Evolutionary conservation across 92 coral and sea anemone genomes (phyloP), one percentile per base, ranked within the genome.

Genomic region (Bergia puertoricense): DNA sequence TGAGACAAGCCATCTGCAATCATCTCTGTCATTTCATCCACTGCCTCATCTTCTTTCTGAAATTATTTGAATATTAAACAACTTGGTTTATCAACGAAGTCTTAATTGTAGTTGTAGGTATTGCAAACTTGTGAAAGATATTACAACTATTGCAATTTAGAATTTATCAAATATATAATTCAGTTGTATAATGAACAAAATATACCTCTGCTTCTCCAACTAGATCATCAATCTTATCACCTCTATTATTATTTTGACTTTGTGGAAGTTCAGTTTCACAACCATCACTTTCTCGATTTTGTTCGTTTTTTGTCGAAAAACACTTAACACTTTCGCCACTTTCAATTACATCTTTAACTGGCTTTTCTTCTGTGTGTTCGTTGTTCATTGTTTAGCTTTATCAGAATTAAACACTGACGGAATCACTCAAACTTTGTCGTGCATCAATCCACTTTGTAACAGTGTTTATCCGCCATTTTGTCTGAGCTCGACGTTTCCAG

Each of bases 1-100:
- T 95, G 98, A 6, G 99, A 95, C 57, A 97, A 83, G 1, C 99
- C 99, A 77, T 93, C 98, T 42, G 99, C 99, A 74, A 97, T 95
- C 96, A 92, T 91, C 36, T 97, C 99, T 40, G 65, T 79, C 80
- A 87, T 9, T 10, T 85, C 89, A 85, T 91, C 90, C 62, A 73
- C 59, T 20, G 90, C 81, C 38, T 93, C 97, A 39, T 91, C 93
- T 88, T 89, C 89, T 67, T 91, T 93, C 45, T 90, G 85, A 23
- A 81, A 83, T 62, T 62, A 88, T 92, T 92, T 13, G 22, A 44
- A 80, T 84, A 89, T 15, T 39, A 67, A 44, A 37, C 16, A 10
- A 54, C 59, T 54, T 54, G 59, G 59, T 30, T 30, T 30, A 30
- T 30, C 30, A 30, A 30, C 30, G 30, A 30, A 30, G 30, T 30